Percentiles rank a stretch among this genome's conserved stretches.
Conservation (phyloP, 2,113 vertebrate species). For the Falcunculus frontatus region DNA sequence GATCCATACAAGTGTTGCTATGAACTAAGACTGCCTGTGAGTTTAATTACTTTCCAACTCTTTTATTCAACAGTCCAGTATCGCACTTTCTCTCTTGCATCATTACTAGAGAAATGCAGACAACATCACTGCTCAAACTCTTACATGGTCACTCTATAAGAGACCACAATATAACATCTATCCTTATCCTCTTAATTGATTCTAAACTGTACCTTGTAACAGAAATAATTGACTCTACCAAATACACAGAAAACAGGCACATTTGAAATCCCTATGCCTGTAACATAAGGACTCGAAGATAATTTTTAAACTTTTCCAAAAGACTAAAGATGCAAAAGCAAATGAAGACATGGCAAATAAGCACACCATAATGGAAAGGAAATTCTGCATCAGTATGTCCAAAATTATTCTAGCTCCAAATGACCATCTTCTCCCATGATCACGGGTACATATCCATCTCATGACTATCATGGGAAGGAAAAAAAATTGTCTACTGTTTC, state of each 20-base stretch:
- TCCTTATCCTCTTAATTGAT: neutral
- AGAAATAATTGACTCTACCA: neutral
- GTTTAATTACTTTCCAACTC: neutral
- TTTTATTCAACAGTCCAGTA: neutral
- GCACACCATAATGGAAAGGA: neutral
- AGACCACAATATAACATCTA: neutral
- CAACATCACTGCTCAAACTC: neutral
- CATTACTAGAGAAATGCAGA: neutral
- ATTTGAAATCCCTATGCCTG: neutral
- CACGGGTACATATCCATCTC: neutral
- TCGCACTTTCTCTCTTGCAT: neutral
- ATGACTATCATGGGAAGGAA: neutral
- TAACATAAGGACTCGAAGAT: neutral
- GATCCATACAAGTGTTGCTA: neutral
- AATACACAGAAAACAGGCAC: neutral
- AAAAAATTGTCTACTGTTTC: neutral
- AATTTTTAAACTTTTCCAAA: neutral
- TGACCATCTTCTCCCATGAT: neutral
- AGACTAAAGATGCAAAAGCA: neutral
- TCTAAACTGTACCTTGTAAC: neutral
- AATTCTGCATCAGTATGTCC: neutral
- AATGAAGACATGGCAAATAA: neutral
- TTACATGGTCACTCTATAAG: fast-evolving
- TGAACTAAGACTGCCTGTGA: neutral
- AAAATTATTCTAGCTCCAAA: neutral